Base-by-base conservation (phyloP, 2,113 vertebrate genomes). In the Canis aureus region DNA sequence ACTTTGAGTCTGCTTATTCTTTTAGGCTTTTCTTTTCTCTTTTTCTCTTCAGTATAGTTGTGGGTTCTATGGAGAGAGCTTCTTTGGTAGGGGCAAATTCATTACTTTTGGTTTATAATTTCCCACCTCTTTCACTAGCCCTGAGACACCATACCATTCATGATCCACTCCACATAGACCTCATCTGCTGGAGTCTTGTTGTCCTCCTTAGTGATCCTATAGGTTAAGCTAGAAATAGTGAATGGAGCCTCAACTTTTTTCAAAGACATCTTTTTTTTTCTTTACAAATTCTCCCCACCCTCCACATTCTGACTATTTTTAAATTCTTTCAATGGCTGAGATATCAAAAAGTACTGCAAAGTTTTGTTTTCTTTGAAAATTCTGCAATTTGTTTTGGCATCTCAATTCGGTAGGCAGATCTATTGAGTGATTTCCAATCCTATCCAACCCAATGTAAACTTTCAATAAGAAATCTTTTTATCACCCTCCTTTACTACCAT, bases 381-480 rank as follows among this genome's bases (percentile, higher is more conserved):
- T 82, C 15, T 89, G 16, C 35, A 83, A 64, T 73, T 60, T 80
- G n/a, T 88, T 82, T 91, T 82, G 74, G 19, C 10, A 57, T 67
- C 27, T 93, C 38, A 79, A 25, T 92, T 92, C 71, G 35, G 73
- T 49, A 64, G 35, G 49, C 23, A 96, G n/a, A 81, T 88, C 59
- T 76, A 76, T 43, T 89, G 12, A 93, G 16, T 81, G 11, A 22
- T 93, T 93, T 95, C 85, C 59, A 93, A 35, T 81, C 22, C n/a
- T 91, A 43, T 43, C 11, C 62, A 97, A 78, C 20, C 10, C 29
- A 94, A 19, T 35, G 62, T 4, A 67, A 2, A 17, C 11, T 79
- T 93, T 49, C 78, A 71, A 95, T 81, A 91, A 53, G 10, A 87
- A 73, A 94, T 25, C 15, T 51, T 94, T 82, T 91, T 80, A 64